A percentile compares a stretch with the other conserved stretches of the same genome.
Conservation (phyloP, 2,797 vertebrate genomes). For the Rhinatrema bivittatum region DNA sequence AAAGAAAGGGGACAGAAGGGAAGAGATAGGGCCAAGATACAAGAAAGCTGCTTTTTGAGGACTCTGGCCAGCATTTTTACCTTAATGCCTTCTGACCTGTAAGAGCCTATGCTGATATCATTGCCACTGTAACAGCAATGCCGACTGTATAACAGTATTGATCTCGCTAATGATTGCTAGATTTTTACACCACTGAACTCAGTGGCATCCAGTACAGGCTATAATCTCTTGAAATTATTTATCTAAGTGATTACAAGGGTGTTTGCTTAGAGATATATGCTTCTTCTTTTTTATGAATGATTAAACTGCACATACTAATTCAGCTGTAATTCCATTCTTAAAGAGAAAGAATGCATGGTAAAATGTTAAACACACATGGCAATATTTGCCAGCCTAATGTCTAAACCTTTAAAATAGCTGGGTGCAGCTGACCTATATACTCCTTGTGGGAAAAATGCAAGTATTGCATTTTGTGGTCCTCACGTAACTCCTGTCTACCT, state of each 20-base stretch:
- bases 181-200: slow-evolving; percentile 57
- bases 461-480: too few species aligned
- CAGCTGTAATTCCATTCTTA: not conserved
- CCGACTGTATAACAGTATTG: slow-evolving; percentile 34
- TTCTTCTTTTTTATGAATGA: slow-evolving; percentile 32
- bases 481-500: too few species aligned
- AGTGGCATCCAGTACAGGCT: slow-evolving; percentile 33
- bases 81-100: slow-evolving; percentile 2
- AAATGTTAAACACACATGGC: too few species aligned
- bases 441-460: too few species aligned
- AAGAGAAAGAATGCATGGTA: slow-evolving; percentile 10
- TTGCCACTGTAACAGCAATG: slow-evolving; percentile 10
- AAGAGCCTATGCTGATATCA: not conserved
- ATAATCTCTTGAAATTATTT: slow-evolving; percentile 30
- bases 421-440: too few species aligned
- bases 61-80: too few species aligned
- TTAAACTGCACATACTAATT: slow-evolving; percentile 30
- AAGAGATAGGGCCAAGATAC: too few species aligned
- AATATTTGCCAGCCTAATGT: too few species aligned
- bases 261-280: slow-evolving; percentile 21
- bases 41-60: too few species aligned
- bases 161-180: slow-evolving; percentile 53
- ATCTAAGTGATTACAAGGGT: slow-evolving; percentile 28
- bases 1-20: too few species aligned
- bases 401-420: too few species aligned